Conservation (phyloP, 2,113 vertebrate species). For the Pseudorectes ferrugineus region DNA sequence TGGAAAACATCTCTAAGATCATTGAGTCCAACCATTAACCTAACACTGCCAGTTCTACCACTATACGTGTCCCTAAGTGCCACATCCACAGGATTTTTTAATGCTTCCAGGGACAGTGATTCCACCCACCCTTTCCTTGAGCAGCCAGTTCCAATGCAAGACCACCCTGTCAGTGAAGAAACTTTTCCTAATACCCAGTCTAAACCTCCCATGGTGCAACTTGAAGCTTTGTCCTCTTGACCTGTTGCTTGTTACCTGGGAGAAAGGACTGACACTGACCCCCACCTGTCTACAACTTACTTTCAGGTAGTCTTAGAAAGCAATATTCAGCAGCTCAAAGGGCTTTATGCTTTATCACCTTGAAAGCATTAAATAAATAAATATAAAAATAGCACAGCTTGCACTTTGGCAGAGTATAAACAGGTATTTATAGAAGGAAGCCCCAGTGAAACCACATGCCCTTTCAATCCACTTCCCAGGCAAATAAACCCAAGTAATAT, state of each 20-base stretch:
- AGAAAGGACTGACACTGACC: not conserved
- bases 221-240: not conserved
- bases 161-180: not conserved
- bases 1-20: not conserved
- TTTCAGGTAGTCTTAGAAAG: not conserved
- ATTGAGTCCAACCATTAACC: not conserved
- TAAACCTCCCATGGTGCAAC: not conserved
- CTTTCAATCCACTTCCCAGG: constrained; percentile 37
- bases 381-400: not conserved
- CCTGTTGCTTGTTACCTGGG: not conserved
- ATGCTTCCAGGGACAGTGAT: not conserved
- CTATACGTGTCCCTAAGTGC: fast-evolving
- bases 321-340: not conserved
- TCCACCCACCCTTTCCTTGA: not conserved
- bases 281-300: not conserved
- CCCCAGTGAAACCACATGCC: constrained; percentile 15
- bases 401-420: not conserved
- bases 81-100: not conserved
- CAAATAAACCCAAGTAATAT: constrained; percentile 1
- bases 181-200: not conserved
- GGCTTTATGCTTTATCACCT: not conserved
- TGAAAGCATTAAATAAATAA: constrained; percentile 35
- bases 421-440: constrained; percentile 21
- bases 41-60: not conserved
- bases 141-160: not conserved